phyloP scores from a whole-genome alignment of 1,140 invertebrate genomes.

The Drosophila oshimai region DNA sequence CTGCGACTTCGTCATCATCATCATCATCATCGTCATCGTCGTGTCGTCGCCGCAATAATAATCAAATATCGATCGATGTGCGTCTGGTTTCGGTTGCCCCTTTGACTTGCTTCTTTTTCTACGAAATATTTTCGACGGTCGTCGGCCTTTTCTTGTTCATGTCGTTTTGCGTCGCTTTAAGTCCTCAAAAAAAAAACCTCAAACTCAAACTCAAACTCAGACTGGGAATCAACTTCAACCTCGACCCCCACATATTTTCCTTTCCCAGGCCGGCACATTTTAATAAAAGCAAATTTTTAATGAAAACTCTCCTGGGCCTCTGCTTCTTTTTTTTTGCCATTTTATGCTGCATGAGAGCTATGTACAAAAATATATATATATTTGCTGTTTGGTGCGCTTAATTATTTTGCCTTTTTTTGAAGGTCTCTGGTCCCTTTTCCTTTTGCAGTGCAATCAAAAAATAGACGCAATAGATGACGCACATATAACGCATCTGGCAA shows the following conservation, averaged over 20 bases:
- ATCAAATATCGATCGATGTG: conserved; percentile 82
- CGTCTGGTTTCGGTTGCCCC: conserved; percentile 67
- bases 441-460: conserved; percentile 46
- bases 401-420: conserved; percentile 32
- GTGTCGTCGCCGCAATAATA: conserved; percentile 66
- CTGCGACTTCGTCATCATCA: conserved; percentile 38
- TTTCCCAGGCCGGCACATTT: conserved; percentile 19
- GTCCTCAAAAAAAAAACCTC: too few species aligned
- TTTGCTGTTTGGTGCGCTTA: conserved; percentile 47
- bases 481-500: conserved; percentile 65
- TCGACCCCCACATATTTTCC: neutral
- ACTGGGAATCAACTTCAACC: neutral
- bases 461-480: conserved; percentile 75
- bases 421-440: conserved; percentile 3
- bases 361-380: neutral
- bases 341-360: conserved; percentile 8
- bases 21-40: conserved; percentile 26
- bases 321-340: conserved; percentile 19
- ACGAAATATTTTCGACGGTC: conserved; percentile 62
- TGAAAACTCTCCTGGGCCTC: conserved; percentile 45
- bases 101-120: conserved; percentile 36
- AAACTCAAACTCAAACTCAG: neutral
- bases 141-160: conserved; percentile 49
- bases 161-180: conserved; percentile 30
- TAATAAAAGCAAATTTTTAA: conserved; percentile 52